phyloP scores from a whole-genome alignment of 2,113 vertebrate genomes.

The Coreoperca whiteheadi region DNA sequence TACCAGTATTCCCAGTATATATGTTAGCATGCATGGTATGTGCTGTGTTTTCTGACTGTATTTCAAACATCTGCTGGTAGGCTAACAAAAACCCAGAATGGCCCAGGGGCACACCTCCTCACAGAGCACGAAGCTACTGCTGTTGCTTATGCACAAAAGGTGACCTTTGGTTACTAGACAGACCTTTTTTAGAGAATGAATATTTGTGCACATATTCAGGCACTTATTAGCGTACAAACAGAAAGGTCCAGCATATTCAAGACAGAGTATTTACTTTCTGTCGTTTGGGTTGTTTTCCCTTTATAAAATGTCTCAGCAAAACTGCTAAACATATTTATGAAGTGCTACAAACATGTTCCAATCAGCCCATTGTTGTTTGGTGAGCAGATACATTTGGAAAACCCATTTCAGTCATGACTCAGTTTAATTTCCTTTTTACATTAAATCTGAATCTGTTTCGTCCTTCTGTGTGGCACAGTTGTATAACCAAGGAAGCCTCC shows the following conservation, averaged over 20 bases:
- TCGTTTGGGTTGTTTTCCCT: neutral
- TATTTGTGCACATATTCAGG: slow-evolving; percentile 1
- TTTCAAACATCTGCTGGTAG: neutral
- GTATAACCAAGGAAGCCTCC: slow-evolving; percentile 48
- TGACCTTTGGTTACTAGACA: neutral
- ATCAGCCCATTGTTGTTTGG: neutral
- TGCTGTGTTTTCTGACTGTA: too few species aligned
- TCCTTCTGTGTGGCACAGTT: slow-evolving; percentile 44
- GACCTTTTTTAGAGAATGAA: slow-evolving; percentile 4
- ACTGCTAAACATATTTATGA: neutral
- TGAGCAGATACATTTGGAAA: neutral
- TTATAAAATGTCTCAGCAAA: too few species aligned
- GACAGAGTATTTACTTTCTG: neutral
- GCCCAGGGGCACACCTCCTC: neutral
- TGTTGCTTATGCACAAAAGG: neutral
- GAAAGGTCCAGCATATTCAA: neutral
- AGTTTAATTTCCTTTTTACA: slow-evolving; percentile 28
- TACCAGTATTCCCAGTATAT: neutral
- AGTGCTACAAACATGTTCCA: neutral
- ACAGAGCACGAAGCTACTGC: neutral
- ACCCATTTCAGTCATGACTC: neutral
- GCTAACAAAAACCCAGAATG: neutral
- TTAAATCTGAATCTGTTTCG: slow-evolving; percentile 24
- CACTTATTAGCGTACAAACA: neutral
- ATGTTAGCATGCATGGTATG: neutral